A percentile compares a stretch with the other conserved stretches of the same genome.
These are phyloP conservation scores for Pammene fasciana DNA, from an alignment of 2,888 invertebrate species.

Conservation along the genomic window DNA sequence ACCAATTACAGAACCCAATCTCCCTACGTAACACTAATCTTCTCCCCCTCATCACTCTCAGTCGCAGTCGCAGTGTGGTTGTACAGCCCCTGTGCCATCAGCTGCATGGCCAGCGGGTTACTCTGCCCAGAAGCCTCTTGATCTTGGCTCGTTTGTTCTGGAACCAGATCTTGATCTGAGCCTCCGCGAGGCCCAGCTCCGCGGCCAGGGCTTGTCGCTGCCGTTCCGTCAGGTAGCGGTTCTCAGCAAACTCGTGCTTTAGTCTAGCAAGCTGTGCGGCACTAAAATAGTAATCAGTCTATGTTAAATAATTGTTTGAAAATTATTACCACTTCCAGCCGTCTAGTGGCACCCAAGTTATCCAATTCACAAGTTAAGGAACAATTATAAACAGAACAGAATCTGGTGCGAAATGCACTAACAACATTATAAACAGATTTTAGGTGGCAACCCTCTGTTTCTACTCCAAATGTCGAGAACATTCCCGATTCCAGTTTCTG, in stretches of 20 bases:
- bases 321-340: not conserved
- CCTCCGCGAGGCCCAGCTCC: slow-evolving; percentile 96
- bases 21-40: slow-evolving; percentile 69
- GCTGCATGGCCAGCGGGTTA: slow-evolving; percentile 87
- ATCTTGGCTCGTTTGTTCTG: slow-evolving; percentile 99
- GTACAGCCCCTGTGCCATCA: slow-evolving; percentile 92
- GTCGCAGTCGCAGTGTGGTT: slow-evolving; percentile 91
- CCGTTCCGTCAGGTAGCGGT: slow-evolving; percentile 96
- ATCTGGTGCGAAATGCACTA: slow-evolving; percentile 31
- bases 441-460: slow-evolving; percentile 31
- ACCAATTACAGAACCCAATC: not conserved
- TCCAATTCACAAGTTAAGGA: slow-evolving; percentile 4
- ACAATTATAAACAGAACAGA: slow-evolving; percentile 17
- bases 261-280: no score
- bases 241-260: slow-evolving; percentile 96
- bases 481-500: slow-evolving; percentile 44
- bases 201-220: slow-evolving; percentile 94
- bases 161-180: slow-evolving; percentile 99
- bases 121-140: slow-evolving; percentile 93
- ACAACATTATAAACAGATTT: slow-evolving; percentile 39
- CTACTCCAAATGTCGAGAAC: slow-evolving; percentile 42
- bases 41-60: slow-evolving; percentile 91
- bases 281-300: no score
- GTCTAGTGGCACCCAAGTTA: not conserved
- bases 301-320: no score